Percentiles rank a stretch among this genome's conserved stretches.
phyloP scores from a whole-genome alignment of 2,888 invertebrate species.

The Priocnemis perturbator region DNA sequence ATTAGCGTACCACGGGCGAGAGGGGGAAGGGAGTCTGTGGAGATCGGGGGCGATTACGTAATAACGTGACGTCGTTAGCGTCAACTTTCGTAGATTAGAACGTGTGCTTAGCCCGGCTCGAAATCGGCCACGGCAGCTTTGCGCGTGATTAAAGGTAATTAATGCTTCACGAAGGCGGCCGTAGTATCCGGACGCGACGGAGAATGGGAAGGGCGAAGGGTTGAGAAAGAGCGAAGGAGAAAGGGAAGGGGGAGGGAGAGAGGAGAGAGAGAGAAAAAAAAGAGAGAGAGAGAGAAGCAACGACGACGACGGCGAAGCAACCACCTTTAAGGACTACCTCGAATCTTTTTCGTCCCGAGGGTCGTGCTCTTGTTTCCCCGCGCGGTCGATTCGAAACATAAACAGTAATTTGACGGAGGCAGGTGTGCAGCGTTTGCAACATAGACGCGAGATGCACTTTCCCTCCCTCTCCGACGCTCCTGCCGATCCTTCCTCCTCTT shows the following conservation, averaged over 20 bases:
- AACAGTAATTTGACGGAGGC: constrained; percentile 56
- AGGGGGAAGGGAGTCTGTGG: background rate
- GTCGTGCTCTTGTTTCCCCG: constrained; percentile 22
- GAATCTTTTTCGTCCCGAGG: constrained; percentile 3
- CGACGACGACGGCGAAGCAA: constrained; percentile 13
- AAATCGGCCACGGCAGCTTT: constrained; percentile 28
- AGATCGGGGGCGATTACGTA: constrained; percentile 22
- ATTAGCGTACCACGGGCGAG: background rate
- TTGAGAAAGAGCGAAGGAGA: background rate
- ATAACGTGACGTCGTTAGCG: constrained; percentile 33
- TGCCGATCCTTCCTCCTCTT: background rate
- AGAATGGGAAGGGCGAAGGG: too few relatives aligned
- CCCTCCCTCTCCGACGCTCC: background rate
- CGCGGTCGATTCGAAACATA: constrained; percentile 49
- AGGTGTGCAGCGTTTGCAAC: constrained; percentile 41
- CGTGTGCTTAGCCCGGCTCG: constrained; percentile 20
- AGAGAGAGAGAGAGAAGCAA: constrained; percentile 7
- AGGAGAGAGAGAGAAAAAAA: background rate
- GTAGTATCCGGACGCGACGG: too few relatives aligned
- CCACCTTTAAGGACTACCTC: constrained; percentile 5
- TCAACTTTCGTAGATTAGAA: constrained; percentile 24
- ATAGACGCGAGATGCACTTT: background rate
- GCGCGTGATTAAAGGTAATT: constrained; percentile 49
- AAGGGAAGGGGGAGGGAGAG: background rate
- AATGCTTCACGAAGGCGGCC: constrained; percentile 37